A percentile compares a stretch with the other conserved stretches of the same genome.
Conservation (phyloP, 1,140 invertebrate genomes). For the Hestina assimilis region DNA sequence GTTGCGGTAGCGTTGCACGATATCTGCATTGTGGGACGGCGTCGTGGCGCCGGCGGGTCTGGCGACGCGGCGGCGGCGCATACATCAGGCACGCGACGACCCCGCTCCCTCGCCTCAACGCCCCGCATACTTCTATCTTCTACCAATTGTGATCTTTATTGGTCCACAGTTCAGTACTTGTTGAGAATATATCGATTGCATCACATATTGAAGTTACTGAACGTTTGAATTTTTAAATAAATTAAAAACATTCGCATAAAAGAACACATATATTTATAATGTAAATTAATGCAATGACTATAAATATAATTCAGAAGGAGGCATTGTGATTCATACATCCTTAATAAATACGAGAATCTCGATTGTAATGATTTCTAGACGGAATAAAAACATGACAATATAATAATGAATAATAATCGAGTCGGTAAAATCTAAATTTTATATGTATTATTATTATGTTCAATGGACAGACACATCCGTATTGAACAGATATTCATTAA, state of each 20-base stretch:
- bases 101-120: constrained; percentile 20
- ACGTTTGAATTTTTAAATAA: neutral
- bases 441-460: neutral
- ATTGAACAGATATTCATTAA: neutral
- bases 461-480: neutral
- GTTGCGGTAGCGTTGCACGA: constrained; percentile 58
- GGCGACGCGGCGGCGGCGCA: constrained; percentile 70
- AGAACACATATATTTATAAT: neutral
- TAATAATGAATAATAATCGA: neutral
- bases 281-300: neutral
- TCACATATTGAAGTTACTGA: neutral
- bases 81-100: constrained; percentile 70
- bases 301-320: neutral
- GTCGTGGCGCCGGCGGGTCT: constrained; percentile 67
- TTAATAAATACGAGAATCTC: neutral
- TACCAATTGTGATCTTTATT: constrained; percentile 31
- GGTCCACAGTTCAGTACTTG: constrained; percentile 1
- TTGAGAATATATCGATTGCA: neutral
- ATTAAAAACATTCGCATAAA: neutral
- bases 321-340: neutral
- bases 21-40: constrained; percentile 72
- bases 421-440: neutral
- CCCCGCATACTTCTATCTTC: constrained; percentile 18
- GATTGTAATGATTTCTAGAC: neutral
- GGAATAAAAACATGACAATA: neutral